A percentile compares a stretch with the other conserved stretches of the same genome.
Conservation (phyloP, 35 echinoderm and acorn worm species). For the Ptychodera flava region DNA sequence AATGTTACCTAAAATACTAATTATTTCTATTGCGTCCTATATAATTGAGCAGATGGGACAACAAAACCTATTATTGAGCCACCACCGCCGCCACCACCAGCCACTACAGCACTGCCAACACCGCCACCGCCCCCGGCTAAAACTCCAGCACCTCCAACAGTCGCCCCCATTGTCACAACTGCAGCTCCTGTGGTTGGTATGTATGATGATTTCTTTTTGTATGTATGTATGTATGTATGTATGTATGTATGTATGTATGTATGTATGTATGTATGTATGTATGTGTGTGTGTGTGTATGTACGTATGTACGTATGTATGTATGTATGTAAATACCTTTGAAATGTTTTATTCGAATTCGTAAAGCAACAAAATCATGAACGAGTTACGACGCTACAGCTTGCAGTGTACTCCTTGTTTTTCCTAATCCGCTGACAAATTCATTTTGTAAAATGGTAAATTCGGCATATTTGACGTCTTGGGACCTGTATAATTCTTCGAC, state of each 20-base stretch:
- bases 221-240: background rate
- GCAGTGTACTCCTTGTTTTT: too few relatives aligned
- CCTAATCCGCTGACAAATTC: too few relatives aligned
- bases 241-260: background rate
- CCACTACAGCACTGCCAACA: background rate
- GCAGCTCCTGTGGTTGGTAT: background rate
- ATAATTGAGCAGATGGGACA: background rate
- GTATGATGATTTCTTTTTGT: background rate
- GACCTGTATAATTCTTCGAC: too few relatives aligned
- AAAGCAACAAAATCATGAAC: too few relatives aligned
- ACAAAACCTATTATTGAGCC: too few relatives aligned
- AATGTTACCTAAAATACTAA: background rate
- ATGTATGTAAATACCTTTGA: background rate
- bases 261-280: background rate
- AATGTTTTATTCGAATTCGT: too few relatives aligned
- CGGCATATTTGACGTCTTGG: too few relatives aligned
- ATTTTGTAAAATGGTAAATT: too few relatives aligned
- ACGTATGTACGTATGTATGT: background rate
- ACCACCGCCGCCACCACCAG: background rate
- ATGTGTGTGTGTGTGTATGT: background rate
- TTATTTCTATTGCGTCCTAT: background rate
- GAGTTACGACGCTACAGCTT: too few relatives aligned
- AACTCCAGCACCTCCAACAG: background rate
- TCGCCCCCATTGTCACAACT: background rate
- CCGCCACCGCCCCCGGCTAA: background rate